A percentile compares a stretch with the other conserved stretches of the same genome.
These are phyloP conservation scores for Allacma fusca DNA, from an alignment of 2,888 invertebrate genomes.

Conservation along the genomic window DNA sequence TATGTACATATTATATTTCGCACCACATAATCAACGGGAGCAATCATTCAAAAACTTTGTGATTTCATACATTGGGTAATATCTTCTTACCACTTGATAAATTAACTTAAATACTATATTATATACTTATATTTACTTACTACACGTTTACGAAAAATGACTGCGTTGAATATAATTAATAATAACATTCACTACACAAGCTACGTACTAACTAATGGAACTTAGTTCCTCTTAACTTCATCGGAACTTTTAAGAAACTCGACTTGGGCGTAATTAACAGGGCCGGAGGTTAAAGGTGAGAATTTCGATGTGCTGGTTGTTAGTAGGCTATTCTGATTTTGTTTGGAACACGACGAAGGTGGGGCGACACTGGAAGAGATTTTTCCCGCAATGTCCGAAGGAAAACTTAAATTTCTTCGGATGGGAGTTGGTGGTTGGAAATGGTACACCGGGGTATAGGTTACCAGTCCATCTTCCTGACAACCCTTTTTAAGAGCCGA, in stretches of 20 bases:
- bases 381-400: slow-evolving; percentile 30
- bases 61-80: neutral
- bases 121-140: neutral
- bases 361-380: slow-evolving; percentile 23
- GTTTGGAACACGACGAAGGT: slow-evolving; percentile 45
- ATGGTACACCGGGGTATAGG: slow-evolving; percentile 56
- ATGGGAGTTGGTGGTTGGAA: slow-evolving; percentile 41
- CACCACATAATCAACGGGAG: slow-evolving; percentile 20
- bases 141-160: slow-evolving; percentile 19
- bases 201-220: neutral
- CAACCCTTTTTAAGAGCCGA: neutral
- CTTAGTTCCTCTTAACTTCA: slow-evolving; percentile 45
- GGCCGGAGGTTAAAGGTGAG: slow-evolving; percentile 31
- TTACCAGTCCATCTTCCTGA: slow-evolving; percentile 50
- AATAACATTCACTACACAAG: neutral
- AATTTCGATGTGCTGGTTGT: slow-evolving; percentile 19
- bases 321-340: slow-evolving; percentile 33
- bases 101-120: slow-evolving; percentile 8
- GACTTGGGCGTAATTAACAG: slow-evolving; percentile 53
- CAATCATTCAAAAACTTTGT: neutral
- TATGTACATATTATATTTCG: neutral
- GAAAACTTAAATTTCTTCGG: slow-evolving; percentile 39
- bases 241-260: slow-evolving; percentile 56
- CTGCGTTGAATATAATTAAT: slow-evolving; percentile 31
- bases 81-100: neutral